Evolutionary conservation across 1,140 invertebrate genomes (phyloP).

Genomic region (Agrypnia vestita): DNA sequence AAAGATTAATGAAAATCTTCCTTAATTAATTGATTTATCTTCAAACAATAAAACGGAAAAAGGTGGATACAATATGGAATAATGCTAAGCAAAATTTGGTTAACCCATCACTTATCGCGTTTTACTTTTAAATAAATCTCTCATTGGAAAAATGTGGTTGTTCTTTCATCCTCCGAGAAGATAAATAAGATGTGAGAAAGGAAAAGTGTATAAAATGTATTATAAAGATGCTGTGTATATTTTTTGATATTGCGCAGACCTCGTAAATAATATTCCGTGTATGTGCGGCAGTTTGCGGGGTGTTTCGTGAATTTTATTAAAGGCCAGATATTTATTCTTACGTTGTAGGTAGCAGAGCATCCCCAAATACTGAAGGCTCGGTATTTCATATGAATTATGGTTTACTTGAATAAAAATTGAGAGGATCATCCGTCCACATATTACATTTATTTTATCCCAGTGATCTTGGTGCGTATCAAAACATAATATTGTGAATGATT

Average conservation of each 20-base stretch:
- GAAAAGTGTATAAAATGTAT: constrained; percentile 8
- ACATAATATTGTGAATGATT: too few relatives aligned
- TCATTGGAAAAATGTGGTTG: not conserved
- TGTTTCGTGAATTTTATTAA: constrained; percentile 47
- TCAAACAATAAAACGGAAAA: too few relatives aligned
- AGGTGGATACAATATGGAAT: too few relatives aligned
- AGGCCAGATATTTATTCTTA: not conserved
- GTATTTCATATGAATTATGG: too few relatives aligned
- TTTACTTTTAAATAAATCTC: not conserved
- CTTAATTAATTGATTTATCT: too few relatives aligned
- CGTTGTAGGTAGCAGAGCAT: too few relatives aligned
- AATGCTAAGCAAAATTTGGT: not conserved
- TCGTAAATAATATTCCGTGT: constrained; percentile 53
- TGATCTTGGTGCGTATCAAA: too few relatives aligned
- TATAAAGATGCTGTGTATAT: constrained; percentile 26
- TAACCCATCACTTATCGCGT: not conserved
- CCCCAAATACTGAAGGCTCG: too few relatives aligned
- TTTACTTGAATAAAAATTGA: too few relatives aligned
- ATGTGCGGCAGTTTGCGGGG: constrained; percentile 16
- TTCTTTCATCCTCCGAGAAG: constrained; percentile 10
- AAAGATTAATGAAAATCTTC: too few relatives aligned
- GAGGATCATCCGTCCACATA: too few relatives aligned
- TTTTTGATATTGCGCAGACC: constrained; percentile 47
- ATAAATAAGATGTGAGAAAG: constrained; percentile 20
- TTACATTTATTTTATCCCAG: too few relatives aligned